Evolutionary conservation across 1,140 invertebrate species (phyloP), one percentile per base, ranked within the genome.

Genomic region (Leptinotarsa undecemlineata): DNA sequence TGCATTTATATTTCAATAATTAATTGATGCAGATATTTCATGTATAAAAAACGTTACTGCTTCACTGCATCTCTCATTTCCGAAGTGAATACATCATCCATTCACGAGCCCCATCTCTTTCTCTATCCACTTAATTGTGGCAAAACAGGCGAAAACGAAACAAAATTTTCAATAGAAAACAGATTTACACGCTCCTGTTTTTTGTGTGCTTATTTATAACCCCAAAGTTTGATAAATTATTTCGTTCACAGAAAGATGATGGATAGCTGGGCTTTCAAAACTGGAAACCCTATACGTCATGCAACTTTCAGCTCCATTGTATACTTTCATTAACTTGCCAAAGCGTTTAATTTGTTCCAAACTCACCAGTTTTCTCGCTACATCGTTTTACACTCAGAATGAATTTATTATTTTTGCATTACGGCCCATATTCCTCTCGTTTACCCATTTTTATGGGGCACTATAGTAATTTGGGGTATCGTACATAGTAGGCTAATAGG

Each of bases 221-320:
- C 42, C 42, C n/a, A 42, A 20, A 63, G 51, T 74, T 74, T 74
- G 73, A 74, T 74, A 74, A 74, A 74, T 74, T 74, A 74, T 74
- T 47, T 74, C 67, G 23, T 74, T 42, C 51, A 60, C 62, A 13
- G 20, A 62, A 57, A 48, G 68, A 74, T 74, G 73, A 74, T 74
- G 73, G 73, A 74, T 74, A 60, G 19, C 48, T 33, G 63, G 47
- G 66, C 63, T 47, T 51, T 61, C 48, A 57, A 74, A 74, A 68
- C 62, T 74, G 64, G 42, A 67, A 67, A 67, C 64, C 21, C 17
- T 26, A 67, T 74, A 67, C 72, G 64, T 74, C 72, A 74, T 48
- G 63, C 64, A 21, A 67, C 20, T 74, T 74, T 74, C 72, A 74
- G 61, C 60, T 63, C 23, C 60, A 71, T 68, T 69, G 62, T 68